These are phyloP conservation scores for Heliconius aoede DNA, from an alignment of 2,888 invertebrate genomes.

Conservation along the genomic window DNA sequence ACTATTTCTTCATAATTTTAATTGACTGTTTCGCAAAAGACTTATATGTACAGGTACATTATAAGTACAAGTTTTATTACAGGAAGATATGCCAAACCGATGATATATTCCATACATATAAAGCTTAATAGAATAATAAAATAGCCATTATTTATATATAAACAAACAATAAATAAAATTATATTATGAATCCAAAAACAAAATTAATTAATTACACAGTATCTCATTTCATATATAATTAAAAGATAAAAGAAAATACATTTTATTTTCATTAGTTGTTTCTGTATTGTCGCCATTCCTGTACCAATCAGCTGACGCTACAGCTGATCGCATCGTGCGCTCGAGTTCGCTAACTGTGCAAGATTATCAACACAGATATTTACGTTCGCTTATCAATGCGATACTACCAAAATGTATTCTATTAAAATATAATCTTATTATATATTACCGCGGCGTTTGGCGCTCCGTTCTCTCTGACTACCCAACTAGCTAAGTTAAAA, in stretches of 20 bases:
- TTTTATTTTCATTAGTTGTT: not conserved
- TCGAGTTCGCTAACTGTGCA: slow-evolving; percentile 2
- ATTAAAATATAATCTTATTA: not conserved
- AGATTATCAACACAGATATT: slow-evolving; percentile 23
- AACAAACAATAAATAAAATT: too few relatives aligned
- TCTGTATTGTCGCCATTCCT: slow-evolving; percentile 23
- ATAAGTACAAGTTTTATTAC: too few relatives aligned
- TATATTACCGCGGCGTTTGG: too few relatives aligned
- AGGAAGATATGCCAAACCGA: too few relatives aligned
- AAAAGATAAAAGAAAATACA: not conserved
- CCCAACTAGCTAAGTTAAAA: too few relatives aligned
- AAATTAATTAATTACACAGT: too few relatives aligned
- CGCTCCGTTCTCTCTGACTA: too few relatives aligned
- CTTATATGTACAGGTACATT: too few relatives aligned
- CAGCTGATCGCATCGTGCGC: slow-evolving; percentile 35
- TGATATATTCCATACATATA: not conserved
- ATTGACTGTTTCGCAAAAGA: not conserved
- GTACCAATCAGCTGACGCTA: slow-evolving; percentile 32
- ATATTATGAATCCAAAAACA: too few relatives aligned
- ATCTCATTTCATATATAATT: not conserved
- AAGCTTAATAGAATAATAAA: not conserved
- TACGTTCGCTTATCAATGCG: slow-evolving; percentile 3
- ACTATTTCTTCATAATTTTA: not conserved
- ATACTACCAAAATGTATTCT: not conserved
- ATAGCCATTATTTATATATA: too few relatives aligned